phyloP scores from a whole-genome alignment of 2,888 invertebrate species.

The Drosophila histrio region DNA sequence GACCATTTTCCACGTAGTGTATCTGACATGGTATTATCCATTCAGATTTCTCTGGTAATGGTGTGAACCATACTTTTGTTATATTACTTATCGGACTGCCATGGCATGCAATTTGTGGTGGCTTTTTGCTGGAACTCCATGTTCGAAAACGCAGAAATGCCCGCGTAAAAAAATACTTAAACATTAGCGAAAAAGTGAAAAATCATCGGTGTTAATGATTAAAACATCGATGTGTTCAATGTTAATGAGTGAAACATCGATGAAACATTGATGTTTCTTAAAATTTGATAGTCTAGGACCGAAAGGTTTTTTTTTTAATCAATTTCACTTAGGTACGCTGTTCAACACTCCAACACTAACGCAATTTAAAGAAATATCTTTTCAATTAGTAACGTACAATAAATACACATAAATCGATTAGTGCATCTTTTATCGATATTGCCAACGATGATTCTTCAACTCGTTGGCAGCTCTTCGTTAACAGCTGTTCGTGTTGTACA shows the following conservation, averaged over 20 bases:
- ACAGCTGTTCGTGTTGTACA: conserved; percentile 15
- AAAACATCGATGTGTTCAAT: too few species aligned
- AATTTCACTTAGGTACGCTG: too few species aligned
- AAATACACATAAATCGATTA: too few species aligned
- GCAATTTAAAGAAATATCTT: too few species aligned
- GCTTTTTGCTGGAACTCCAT: neutral
- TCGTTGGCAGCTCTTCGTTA: conserved; percentile 16
- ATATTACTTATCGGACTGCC: conserved; percentile 54
- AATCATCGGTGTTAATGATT: too few species aligned
- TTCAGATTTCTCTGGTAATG: conserved; percentile 87
- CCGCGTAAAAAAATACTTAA: neutral
- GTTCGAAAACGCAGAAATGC: neutral
- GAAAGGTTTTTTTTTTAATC: too few species aligned
- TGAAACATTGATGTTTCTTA: too few species aligned
- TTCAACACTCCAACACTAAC: too few species aligned
- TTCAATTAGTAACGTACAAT: too few species aligned
- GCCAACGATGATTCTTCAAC: too few species aligned
- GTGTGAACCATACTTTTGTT: conserved; percentile 81
- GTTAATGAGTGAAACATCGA: too few species aligned
- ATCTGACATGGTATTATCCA: conserved; percentile 91
- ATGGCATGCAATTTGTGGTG: neutral
- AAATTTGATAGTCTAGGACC: too few species aligned
- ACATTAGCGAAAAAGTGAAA: conserved; percentile 22
- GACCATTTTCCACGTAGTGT: conserved; percentile 90
- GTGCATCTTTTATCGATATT: neutral